Evolutionary conservation across 2,888 invertebrate genomes (phyloP), one percentile per base, ranked within the genome.

Genomic region (Bursaphelenchus okinawaensis): DNA sequence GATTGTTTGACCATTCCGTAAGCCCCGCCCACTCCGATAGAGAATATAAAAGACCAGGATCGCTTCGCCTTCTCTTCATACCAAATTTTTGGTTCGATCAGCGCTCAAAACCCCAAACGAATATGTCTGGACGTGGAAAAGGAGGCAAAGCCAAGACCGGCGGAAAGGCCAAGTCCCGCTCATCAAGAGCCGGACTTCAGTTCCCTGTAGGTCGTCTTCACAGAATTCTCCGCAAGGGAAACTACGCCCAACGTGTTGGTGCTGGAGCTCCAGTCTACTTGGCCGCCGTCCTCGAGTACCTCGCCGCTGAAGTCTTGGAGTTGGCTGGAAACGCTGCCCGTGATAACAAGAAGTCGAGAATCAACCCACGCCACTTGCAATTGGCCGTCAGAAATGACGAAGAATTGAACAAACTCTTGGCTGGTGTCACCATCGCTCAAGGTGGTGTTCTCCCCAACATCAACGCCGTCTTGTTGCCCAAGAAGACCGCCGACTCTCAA

Each of bases 81-180:
- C 40, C 40, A 40, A 40, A 16, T 40, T 40, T 40, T 40, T 40
- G 40, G 40, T 40, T 40, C 40, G 40, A 40, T 40, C 40, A 40
- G 40, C 40, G n/a, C n/a, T n/a, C n/a, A n/a, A n/a, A n/a, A n/a
- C n/a, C n/a, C n/a, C n/a, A n/a, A n/a, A n/a, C n/a, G n/a, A n/a
- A n/a, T 52, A 90, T 90, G 90, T 89, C 90, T 83, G 90, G 90
- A 68, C 88, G 90, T 65, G 90, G 90, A 65, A 89, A 90, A 87
- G 89, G 89, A 80, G 89, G 89, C 29, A 72, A 72, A 63, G 72
- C 71, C 23, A 71, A 71, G 63, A 62, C 71, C 27, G 66, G 67
- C 19, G 73, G 73, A 24, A 71, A 75, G 54, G 50, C 68, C 57
- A 72, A 72, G 62, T 55, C 79, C 23, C 79, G 80, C 52, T 80